Conservation (phyloP, 2,888 invertebrate genomes). For the Arge pagana region DNA sequence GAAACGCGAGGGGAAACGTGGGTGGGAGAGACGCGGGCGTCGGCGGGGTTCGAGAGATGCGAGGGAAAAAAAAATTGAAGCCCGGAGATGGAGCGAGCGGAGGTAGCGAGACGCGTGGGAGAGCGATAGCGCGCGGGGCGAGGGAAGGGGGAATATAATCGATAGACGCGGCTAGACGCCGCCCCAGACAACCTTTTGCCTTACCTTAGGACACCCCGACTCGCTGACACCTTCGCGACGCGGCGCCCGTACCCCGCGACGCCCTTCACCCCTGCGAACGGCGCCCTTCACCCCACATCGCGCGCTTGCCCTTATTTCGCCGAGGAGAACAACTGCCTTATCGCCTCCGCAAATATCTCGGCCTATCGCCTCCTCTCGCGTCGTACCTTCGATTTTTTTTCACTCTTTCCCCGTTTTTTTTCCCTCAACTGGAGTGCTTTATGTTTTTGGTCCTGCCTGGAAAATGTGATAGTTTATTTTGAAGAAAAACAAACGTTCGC, state of each 20-base stretch:
- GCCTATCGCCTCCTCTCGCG: no score
- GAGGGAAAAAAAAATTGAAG: constrained; percentile 17
- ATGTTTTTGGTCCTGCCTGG: no score
- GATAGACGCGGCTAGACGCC: constrained; percentile 60
- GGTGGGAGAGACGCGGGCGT: constrained; percentile 23
- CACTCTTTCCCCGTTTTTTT: no score
- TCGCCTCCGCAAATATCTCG: no score
- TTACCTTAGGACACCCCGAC: constrained; percentile 47
- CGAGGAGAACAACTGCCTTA: no score
- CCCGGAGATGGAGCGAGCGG: constrained; percentile 15
- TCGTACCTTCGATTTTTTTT: no score
- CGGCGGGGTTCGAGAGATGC: constrained; percentile 18
- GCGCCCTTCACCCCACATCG: not conserved
- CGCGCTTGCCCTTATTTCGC: no score
- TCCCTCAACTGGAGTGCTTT: no score
- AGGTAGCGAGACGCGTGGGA: not conserved
- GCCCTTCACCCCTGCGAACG: constrained; percentile 5
- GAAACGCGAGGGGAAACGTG: constrained; percentile 15
- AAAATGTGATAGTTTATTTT: no score
- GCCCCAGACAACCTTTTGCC: constrained; percentile 58
- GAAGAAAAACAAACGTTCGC: no score
- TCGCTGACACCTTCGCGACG: constrained; percentile 33
- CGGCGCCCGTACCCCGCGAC: constrained; percentile 12
- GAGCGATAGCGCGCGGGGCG: constrained; percentile 20
- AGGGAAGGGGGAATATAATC: constrained; percentile 52